Conservation (phyloP, 1,140 invertebrate species). For the Ctenoplectra terminalis region DNA sequence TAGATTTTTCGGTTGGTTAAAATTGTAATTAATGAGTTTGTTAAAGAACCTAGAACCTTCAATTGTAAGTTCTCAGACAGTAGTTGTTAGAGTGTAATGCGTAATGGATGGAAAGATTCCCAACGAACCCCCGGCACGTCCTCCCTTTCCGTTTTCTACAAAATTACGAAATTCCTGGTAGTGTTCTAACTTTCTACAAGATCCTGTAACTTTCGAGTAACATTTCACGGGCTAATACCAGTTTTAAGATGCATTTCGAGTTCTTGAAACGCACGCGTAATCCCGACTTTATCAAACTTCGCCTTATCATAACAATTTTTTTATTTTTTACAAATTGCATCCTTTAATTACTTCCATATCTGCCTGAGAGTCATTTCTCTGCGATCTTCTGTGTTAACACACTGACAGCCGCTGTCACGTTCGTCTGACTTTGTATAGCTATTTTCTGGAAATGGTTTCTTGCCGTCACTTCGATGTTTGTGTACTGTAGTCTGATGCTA, state of each 20-base stretch:
- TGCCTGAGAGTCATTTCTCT: no score
- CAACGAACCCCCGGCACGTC: not conserved
- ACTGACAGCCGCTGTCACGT: no score
- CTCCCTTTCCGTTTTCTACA: not conserved
- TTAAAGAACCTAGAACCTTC: not conserved
- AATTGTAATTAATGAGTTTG: not conserved
- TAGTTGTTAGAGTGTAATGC: not conserved
- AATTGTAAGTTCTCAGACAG: not conserved
- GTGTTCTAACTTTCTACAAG: not conserved
- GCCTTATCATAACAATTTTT: not conserved
- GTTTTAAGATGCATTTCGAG: not conserved
- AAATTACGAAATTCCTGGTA: conserved; percentile 1
- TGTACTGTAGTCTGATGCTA: no score
- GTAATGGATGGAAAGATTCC: conserved; percentile 2
- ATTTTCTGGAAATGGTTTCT: no score
- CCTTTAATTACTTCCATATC: no score
- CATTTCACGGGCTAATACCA: not conserved
- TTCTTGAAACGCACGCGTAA: not conserved
- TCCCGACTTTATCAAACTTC: not conserved
- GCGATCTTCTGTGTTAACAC: no score
- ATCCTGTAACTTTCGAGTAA: not conserved
- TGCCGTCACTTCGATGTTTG: no score
- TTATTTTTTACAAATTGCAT: no score
- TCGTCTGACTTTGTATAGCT: no score
- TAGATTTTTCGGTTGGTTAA: not conserved